Base-by-base conservation (phyloP, 2,113 vertebrate genomes). In the Butorides virescens region DNA sequence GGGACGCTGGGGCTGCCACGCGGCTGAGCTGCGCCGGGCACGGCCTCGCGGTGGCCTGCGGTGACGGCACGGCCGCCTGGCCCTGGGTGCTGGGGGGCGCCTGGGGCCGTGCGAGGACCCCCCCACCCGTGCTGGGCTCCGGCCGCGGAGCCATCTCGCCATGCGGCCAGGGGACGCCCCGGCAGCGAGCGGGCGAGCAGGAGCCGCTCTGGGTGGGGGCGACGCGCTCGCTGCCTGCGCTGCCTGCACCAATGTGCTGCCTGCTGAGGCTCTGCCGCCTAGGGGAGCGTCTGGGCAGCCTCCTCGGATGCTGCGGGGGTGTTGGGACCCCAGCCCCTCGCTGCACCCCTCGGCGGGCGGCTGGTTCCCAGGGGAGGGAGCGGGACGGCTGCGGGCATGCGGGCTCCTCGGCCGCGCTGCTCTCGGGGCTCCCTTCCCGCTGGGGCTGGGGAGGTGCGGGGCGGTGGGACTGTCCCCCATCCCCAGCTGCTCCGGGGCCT, bases 1-100 rank as follows among this genome's bases (percentile, higher is more conserved):
- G 65, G 70, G 42, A 34, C 27, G 1, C 12, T 15, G 65, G 12
- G 36, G 59, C 74, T 85, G 84, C 67, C 91, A 68, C 49, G 7
- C 56, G 9, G 83, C 73, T 9, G 73, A 92, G 59, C 49, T 0
- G 8, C 15, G 26, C 80, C 4, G 36, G 75, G 56, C 91, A 79
- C 2, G 0, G 83, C 26, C 61, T 66, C 10, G 2, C 4, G 3
- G 34, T 50, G 63, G 76, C 44, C 50, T 3, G 2, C 0, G 16
- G 56, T 30, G 55, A 36, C 1, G 3, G 55, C 59, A 9, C 4
- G 2, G 53, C 67, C 4, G 3, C 1, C 0, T 9, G 71, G 46
- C 20, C 58, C 44, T 7, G 29, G 15, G 11, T 21, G 37, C 73
- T 5, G 46, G 29, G 44, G 37, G 52, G 21, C 36, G 4, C 26